These are phyloP conservation scores for Bombus vancouverensis DNA, from an alignment of 1,140 invertebrate genomes.

Conservation along the genomic window DNA sequence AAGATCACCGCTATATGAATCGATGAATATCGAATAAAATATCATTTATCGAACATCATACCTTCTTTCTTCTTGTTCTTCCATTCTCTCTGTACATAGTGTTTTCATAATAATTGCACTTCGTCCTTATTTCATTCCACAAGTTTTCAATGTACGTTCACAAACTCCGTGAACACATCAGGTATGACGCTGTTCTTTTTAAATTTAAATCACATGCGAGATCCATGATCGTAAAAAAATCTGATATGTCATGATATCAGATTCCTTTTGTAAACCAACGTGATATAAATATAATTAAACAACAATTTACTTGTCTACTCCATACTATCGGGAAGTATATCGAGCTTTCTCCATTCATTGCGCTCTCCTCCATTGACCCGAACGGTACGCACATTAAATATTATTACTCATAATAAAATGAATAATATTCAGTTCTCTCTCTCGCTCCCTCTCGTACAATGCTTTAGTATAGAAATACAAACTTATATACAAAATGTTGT, in stretches of 20 bases:
- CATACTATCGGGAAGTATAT: constrained; percentile 46
- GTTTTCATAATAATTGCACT: constrained; percentile 60
- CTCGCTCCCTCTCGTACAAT: constrained; percentile 27
- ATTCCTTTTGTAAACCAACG: constrained; percentile 57
- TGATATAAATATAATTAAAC: constrained; percentile 55
- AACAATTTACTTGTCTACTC: constrained; percentile 50
- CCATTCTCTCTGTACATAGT: neutral
- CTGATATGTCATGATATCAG: constrained; percentile 80
- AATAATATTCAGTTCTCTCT: constrained; percentile 49
- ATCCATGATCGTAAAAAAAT: constrained; percentile 51
- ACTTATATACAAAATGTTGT: constrained; percentile 60
- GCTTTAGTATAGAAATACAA: constrained; percentile 57
- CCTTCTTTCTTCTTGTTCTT: neutral
- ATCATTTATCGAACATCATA: constrained; percentile 38
- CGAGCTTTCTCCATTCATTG: constrained; percentile 15
- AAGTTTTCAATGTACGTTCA: constrained; percentile 20
- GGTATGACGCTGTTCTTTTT: constrained; percentile 32
- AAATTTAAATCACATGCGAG: constrained; percentile 55
- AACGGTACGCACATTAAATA: constrained; percentile 38
- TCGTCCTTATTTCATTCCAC: constrained; percentile 43
- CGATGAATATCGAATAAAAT: constrained; percentile 47
- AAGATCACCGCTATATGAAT: constrained; percentile 44
- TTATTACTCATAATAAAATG: constrained; percentile 18
- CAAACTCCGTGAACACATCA: constrained; percentile 27
- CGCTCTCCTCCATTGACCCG: neutral